Evolutionary conservation across 1,140 invertebrate genomes (phyloP), one percentile per base, ranked within the genome.

Genomic region (Drosophila kurseongensis): DNA sequence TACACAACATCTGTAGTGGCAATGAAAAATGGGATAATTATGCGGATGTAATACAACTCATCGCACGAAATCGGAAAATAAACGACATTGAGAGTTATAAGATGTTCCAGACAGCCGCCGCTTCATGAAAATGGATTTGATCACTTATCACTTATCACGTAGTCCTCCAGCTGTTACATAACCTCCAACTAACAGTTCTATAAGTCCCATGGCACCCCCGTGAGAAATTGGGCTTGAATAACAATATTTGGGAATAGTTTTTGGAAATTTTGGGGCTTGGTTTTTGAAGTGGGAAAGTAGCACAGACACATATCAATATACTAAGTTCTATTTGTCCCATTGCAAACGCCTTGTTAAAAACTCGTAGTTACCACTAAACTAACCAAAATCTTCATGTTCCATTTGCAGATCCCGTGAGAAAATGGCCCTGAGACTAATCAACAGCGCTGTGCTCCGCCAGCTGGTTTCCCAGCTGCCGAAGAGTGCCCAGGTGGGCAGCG

Each of bases 341-440:
- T 36, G 35, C 35, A 36, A 9, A 36, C 10, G 4, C 8, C 10
- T 36, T 36, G 35, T 7, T 5, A 36, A 36, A 36, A 9, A 9
- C 7, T 9, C 35, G 9, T 7, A 32, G 5, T 7, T 5, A 32
- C 29, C 5, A 7, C 6, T 7, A 32, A 41, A 44, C 42, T 44
- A 10, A 44, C 4, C 8, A 2, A 7, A 14, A 14, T 23, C 29
- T 5, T 59, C 29, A 13, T 59, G 2, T 12, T 41, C 2, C 1
- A 1, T 18, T 18, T 42, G 16, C 55, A 62, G 58, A 60, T 18
- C n/a, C 6, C 8, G n/a, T 38, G 58, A 14, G 54, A 81, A 59
- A 45, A 92, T 92, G 91, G 89, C 91, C 76, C 80, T 92, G 42
- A 76, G 90, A 74, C 61, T 92, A 63, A 62, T 92, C 50, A 89